Conservation (phyloP, 2,113 vertebrate genomes). For the Eurystomus gularis region DNA sequence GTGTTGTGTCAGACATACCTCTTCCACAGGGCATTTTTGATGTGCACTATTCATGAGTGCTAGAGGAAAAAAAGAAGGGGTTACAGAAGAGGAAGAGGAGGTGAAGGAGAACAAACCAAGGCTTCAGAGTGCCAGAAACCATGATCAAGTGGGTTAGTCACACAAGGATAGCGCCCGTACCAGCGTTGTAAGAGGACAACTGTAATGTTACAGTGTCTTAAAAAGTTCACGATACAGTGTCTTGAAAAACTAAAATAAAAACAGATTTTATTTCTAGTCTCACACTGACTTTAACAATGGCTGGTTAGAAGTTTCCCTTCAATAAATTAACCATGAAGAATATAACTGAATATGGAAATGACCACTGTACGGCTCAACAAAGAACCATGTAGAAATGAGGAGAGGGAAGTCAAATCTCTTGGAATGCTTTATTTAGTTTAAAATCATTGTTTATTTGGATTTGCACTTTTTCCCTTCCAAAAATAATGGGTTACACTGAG, state of each 20-base stretch:
- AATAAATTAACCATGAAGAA: not conserved
- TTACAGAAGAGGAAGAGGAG: slow-evolving; percentile 73
- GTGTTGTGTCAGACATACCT: slow-evolving; percentile 74
- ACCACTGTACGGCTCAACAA: not conserved
- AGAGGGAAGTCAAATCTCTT: not conserved
- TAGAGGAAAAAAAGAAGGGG: slow-evolving; percentile 79
- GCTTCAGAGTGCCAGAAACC: slow-evolving; percentile 22
- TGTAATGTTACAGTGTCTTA: not conserved
- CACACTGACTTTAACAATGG: not conserved
- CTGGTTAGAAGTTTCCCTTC: not conserved
- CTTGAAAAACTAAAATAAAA: not conserved
- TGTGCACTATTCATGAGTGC: slow-evolving; percentile 81
- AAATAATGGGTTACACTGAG: not conserved
- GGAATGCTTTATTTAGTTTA: not conserved
- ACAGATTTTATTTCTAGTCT: not conserved
- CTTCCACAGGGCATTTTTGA: slow-evolving; percentile 80
- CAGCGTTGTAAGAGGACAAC: not conserved
- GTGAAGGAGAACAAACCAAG: slow-evolving; percentile 41
- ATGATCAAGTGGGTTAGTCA: slow-evolving; percentile 32
- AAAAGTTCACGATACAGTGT: not conserved
- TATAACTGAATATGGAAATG: not conserved
- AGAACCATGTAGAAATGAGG: not conserved
- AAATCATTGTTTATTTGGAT: not conserved
- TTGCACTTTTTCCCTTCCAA: not conserved
- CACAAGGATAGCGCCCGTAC: not conserved